Evolutionary conservation across 2,888 invertebrate genomes (phyloP), one percentile per base, ranked within the genome.

Genomic region (Acrocyrtus sp.): DNA sequence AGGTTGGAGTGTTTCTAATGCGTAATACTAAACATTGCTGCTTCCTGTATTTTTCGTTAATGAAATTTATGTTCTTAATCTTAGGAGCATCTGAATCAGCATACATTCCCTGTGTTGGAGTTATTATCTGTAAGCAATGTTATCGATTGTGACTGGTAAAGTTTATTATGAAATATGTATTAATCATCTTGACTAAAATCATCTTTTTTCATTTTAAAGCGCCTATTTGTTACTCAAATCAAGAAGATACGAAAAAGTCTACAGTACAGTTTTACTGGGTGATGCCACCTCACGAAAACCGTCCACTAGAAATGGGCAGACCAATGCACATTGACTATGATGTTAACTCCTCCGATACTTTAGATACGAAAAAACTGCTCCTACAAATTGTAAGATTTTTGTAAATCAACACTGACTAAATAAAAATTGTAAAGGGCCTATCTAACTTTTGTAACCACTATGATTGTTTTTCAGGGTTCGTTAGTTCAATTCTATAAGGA

Each of bases 251-350:
- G 12, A 79, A 76, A 78, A 94, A 94, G 82, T 95, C 95, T 0
- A 91, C 91, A 51, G 88, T 94, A 15, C 91, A 92, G 75, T 91
- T 93, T 66, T 97, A 93, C 85, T 97, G 97, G 96, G 95, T 96
- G 3, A 90, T 94, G 86, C 96, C 97, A n/a, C 96, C 97, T 1
- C 93, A 94, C 48, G 97, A 97, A 86, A 92, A 92, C 82, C 90
- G 93, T 81, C 94, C 95, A 10, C 90, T 93, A 62, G 96, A 96
- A 84, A 95, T 96, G 84, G 96, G 96, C 0, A 90, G 95, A 50
- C 97, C 97, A 0, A 92, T 97, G 90, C 87, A 93, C 51, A 90
- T 97, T 86, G 93, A 93, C 78, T 95, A 95, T 54, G 81, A 81
- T 41, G 77, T 74, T 17, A 77, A 74, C 72, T 68, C 76, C 53